Evolutionary conservation across 2,888 invertebrate genomes (phyloP).

Genomic region (Aelia acuminata): DNA sequence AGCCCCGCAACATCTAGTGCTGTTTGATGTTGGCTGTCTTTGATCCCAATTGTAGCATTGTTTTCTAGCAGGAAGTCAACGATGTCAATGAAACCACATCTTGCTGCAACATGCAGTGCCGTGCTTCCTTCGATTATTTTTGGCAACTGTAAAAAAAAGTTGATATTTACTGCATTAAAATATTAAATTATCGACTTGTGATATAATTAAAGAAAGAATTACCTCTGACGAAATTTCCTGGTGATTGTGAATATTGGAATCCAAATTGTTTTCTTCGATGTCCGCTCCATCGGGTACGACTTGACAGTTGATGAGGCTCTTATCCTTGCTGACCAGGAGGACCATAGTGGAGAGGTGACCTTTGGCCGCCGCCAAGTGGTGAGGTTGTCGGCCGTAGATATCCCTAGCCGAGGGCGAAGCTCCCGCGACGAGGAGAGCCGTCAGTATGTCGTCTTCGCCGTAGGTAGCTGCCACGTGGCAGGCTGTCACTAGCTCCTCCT

Average conservation of each 20-base stretch:
- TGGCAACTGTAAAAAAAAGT: constrained; percentile 9
- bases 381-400: constrained; percentile 71
- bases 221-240: constrained; percentile 42
- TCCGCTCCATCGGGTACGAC: constrained; percentile 51
- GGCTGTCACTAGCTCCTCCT: constrained; percentile 70
- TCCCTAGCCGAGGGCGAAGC: constrained; percentile 71
- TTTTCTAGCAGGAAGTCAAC: constrained; percentile 72
- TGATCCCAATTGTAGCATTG: constrained; percentile 71
- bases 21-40: constrained; percentile 71
- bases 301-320: constrained; percentile 56
- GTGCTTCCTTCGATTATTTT: constrained; percentile 74
- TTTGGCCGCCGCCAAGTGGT: constrained; percentile 71
- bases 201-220: neutral
- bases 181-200: neutral
- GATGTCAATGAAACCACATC: constrained; percentile 72
- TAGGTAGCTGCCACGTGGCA: constrained; percentile 71
- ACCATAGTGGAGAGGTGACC: constrained; percentile 69
- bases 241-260: constrained; percentile 64
- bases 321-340: constrained; percentile 57
- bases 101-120: constrained; percentile 75
- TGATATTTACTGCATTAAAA: neutral
- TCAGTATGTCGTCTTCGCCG: constrained; percentile 69
- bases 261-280: constrained; percentile 43
- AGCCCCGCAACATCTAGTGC: constrained; percentile 73
- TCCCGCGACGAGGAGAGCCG: constrained; percentile 66